Evolutionary conservation across 2,113 vertebrate genomes (phyloP).

Genomic region (Alligator mississippiensis): DNA sequence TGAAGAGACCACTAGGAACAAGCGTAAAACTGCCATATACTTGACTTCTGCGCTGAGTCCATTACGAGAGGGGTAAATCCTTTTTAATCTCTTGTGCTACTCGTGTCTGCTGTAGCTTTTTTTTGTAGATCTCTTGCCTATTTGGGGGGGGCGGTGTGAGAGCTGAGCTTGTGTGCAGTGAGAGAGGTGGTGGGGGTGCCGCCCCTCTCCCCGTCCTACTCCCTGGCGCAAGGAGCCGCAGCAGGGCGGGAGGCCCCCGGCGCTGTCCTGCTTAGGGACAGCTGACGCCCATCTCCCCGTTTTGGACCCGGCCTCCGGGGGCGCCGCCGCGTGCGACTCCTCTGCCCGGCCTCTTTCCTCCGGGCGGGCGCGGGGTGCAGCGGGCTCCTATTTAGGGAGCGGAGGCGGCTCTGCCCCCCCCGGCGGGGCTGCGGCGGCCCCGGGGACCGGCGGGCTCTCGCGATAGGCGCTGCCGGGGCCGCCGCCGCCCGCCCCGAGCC

Average conservation of each 20-base stretch:
- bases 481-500: background rate
- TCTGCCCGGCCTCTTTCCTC: too few relatives aligned
- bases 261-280: background rate
- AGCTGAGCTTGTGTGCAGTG: too few relatives aligned
- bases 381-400: too few relatives aligned
- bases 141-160: too few relatives aligned
- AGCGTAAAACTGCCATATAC: background rate
- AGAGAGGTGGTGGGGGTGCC: too few relatives aligned
- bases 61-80: too few relatives aligned
- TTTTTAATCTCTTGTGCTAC: background rate
- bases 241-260: background rate
- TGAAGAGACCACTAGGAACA: too few relatives aligned
- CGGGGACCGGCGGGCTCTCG: constrained; percentile 15
- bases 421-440: background rate
- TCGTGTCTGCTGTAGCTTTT: background rate
- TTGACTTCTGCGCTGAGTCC: background rate
- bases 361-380: too few relatives aligned
- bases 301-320: background rate
- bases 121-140: background rate
- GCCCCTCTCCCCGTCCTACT: too few relatives aligned
- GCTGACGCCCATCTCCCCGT: background rate
- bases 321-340: too few relatives aligned
- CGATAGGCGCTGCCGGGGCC: background rate
- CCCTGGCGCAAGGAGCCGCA: background rate
- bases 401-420: background rate